phyloP scores from a whole-genome alignment of 53 echinoderm and acorn worm species.

The Patiria pectinifera region DNA sequence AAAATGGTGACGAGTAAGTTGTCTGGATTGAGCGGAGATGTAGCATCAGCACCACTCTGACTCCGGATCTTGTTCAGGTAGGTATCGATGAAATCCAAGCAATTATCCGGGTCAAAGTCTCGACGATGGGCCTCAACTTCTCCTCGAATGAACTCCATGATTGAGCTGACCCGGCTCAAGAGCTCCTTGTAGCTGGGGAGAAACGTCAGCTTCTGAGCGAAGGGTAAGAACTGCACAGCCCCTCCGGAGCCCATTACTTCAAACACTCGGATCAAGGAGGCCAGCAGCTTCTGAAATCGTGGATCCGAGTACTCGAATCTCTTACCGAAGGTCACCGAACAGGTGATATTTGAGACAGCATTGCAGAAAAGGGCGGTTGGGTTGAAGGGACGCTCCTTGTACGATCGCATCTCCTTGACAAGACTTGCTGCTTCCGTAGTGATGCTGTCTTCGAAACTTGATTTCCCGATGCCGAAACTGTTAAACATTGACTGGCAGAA shows the following conservation, averaged over 20 bases:
- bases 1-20: constrained; percentile 44
- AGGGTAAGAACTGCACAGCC: background rate
- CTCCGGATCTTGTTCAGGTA: background rate
- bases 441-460: constrained; percentile 60
- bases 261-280: background rate
- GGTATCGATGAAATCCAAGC: background rate
- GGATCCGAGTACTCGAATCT: constrained; percentile 56
- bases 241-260: background rate
- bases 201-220: background rate
- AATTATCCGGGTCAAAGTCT: background rate
- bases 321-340: constrained; percentile 56
- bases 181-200: background rate
- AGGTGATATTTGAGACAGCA: constrained; percentile 61
- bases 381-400: constrained; percentile 46
- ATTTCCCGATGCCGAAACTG: constrained; percentile 48
- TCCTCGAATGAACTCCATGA: background rate
- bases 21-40: background rate
- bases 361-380: constrained; percentile 32
- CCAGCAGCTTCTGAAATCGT: constrained; percentile 5
- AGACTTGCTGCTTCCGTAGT: constrained; percentile 19
- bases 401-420: background rate
- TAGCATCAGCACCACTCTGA: background rate
- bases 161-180: background rate
- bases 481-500: constrained; percentile 56
- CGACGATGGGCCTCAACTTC: background rate